Percentiles rank a stretch among this genome's conserved stretches.
phyloP scores from a whole-genome alignment of 2,888 invertebrate species.

The Drosophila affinis region DNA sequence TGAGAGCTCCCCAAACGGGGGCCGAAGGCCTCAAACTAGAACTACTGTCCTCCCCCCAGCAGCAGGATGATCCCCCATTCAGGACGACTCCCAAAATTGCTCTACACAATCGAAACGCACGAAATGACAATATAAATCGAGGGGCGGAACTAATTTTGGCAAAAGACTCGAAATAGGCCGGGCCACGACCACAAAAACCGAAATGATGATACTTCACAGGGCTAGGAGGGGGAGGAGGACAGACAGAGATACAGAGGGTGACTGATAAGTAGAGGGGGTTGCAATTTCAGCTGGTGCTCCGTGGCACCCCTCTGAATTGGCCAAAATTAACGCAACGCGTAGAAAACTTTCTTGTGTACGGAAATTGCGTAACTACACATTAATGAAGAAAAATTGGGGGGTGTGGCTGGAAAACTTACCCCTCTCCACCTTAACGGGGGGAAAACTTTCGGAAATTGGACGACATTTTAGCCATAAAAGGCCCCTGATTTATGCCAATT shows the following conservation, averaged over 20 bases:
- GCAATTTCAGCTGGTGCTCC: conserved; percentile 44
- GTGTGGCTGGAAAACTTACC: conserved; percentile 7
- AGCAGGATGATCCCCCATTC: conserved; percentile 7
- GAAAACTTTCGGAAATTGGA: conserved; percentile 65
- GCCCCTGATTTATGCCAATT: conserved; percentile 75
- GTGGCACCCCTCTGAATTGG: conserved; percentile 62
- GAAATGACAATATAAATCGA: conserved; percentile 84
- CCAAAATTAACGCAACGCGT: conserved; percentile 74
- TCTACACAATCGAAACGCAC: conserved; percentile 79
- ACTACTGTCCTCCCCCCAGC: conserved; percentile 14
- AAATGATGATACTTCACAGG: conserved; percentile 54
- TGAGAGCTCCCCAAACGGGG: conserved; percentile 22
- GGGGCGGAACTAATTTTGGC: conserved; percentile 84
- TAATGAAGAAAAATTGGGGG: conserved; percentile 75
- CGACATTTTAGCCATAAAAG: conserved; percentile 76
- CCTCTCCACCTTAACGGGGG: background rate
- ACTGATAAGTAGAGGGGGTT: conserved; percentile 10
- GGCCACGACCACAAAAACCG: conserved; percentile 65
- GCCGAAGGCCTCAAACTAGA: conserved; percentile 46
- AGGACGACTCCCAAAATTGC: conserved; percentile 49
- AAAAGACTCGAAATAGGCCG: conserved; percentile 80
- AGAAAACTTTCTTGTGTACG: conserved; percentile 58
- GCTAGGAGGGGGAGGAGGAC: conserved; percentile 24
- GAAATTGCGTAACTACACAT: conserved; percentile 78
- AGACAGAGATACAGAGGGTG: background rate